phyloP scores from a whole-genome alignment of 2,113 vertebrate species.

The Mustelus asterias region DNA sequence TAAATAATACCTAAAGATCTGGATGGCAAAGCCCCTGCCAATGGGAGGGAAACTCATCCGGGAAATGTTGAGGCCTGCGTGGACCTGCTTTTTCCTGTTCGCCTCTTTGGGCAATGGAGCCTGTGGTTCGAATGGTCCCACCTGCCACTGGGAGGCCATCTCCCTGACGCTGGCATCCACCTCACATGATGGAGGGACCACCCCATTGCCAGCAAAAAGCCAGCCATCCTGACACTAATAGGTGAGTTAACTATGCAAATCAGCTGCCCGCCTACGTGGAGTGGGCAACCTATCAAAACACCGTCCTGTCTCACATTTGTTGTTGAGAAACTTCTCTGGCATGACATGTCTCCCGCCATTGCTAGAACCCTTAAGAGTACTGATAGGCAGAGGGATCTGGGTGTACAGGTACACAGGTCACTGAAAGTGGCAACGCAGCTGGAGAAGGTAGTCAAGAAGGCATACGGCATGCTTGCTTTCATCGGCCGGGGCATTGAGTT shows the following conservation, averaged over 20 bases:
- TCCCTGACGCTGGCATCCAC: too few species aligned
- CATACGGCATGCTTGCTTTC: too few species aligned
- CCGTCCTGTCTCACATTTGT: not conserved
- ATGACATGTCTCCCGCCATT: too few species aligned
- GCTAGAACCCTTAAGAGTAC: too few species aligned
- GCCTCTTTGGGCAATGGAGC: not conserved
- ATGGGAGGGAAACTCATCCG: not conserved
- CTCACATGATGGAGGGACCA: too few species aligned
- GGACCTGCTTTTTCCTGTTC: not conserved
- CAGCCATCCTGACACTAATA: not conserved
- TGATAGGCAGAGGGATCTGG: too few species aligned
- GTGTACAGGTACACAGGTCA: too few species aligned
- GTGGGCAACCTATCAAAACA: not conserved
- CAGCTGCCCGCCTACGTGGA: not conserved
- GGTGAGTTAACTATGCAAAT: not conserved
- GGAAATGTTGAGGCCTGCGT: not conserved
- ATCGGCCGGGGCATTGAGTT: too few species aligned
- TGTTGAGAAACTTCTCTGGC: not conserved
- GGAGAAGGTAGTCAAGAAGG: too few species aligned
- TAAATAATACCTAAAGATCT: not conserved
- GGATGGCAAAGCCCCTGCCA: not conserved
- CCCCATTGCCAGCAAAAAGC: too few species aligned
- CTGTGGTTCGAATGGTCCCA: not conserved
- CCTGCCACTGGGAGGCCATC: too few species aligned
- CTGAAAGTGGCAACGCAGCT: too few species aligned